Evolutionary conservation across 2,888 invertebrate genomes (phyloP).

Genomic region (Gastrophysa polygoni): DNA sequence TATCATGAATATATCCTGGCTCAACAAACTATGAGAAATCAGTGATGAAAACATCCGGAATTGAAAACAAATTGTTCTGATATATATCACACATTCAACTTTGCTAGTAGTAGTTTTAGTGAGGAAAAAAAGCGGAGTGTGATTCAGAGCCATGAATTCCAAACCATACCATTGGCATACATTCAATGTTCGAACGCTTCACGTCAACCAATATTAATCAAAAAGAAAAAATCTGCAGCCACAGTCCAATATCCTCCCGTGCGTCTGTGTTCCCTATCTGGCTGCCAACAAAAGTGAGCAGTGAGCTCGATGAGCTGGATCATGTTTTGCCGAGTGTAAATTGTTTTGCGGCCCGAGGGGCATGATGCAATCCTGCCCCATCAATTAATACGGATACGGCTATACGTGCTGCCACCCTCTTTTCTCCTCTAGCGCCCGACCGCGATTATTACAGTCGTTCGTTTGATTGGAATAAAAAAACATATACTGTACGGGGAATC

Average conservation of each 20-base stretch:
- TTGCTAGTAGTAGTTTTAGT: no score
- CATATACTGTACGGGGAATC: neutral
- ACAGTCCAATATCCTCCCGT: neutral
- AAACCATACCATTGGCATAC: no score
- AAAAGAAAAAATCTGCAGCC: no score
- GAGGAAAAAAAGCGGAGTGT: no score
- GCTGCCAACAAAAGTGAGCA: slow-evolving; percentile 39
- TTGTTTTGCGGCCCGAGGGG: slow-evolving; percentile 62
- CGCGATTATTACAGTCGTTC: slow-evolving; percentile 35
- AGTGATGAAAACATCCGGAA: no score
- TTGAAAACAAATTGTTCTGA: no score
- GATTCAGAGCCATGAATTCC: no score
- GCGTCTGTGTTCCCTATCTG: slow-evolving; percentile 3
- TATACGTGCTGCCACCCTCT: slow-evolving; percentile 44
- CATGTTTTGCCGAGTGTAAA: slow-evolving; percentile 69
- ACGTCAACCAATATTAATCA: no score
- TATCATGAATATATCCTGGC: no score
- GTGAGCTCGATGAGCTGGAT: slow-evolving; percentile 67
- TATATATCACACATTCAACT: no score
- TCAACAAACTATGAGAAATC: no score
- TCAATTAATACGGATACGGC: slow-evolving; percentile 52
- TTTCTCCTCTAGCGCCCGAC: slow-evolving; percentile 31
- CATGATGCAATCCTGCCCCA: slow-evolving; percentile 55
- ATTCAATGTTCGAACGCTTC: no score
- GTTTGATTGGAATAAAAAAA: slow-evolving; percentile 19